phyloP scores from a whole-genome alignment of 2,797 vertebrate species.

The Tokudaia muenninki region DNA sequence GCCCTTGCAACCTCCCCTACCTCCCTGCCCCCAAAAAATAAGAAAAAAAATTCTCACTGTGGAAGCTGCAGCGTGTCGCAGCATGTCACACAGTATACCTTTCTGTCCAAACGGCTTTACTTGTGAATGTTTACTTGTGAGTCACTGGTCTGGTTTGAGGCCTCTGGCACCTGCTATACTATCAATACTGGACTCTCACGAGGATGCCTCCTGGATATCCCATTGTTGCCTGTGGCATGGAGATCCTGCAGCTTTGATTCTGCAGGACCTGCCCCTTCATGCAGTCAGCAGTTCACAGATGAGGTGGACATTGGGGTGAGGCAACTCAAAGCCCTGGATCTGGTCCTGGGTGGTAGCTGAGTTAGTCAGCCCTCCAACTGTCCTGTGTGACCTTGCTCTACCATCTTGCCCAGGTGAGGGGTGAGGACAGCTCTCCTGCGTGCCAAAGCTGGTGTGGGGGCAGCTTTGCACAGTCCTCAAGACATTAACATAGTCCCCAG shows the following conservation, averaged over 20 bases:
- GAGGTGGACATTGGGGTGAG: neutral
- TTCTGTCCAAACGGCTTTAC: neutral
- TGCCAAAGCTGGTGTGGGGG: neutral
- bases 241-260: neutral
- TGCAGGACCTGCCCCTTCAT: neutral
- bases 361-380: neutral
- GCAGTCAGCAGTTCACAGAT: neutral
- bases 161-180: neutral
- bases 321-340: neutral
- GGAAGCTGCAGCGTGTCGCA: neutral
- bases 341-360: neutral
- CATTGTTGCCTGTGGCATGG: neutral
- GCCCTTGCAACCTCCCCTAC: neutral
- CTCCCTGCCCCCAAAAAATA: neutral
- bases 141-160: neutral
- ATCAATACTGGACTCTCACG: neutral
- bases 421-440: neutral
- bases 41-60: neutral
- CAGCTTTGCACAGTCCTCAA: neutral
- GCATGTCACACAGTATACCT: neutral
- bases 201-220: neutral
- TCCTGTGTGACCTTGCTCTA: neutral
- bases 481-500: neutral
- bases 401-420: neutral
- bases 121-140: neutral